A percentile compares a stretch with the other conserved stretches of the same genome.
These are phyloP conservation scores for Saturnia pavonia DNA, from an alignment of 2,888 invertebrate species.

Conservation along the genomic window DNA sequence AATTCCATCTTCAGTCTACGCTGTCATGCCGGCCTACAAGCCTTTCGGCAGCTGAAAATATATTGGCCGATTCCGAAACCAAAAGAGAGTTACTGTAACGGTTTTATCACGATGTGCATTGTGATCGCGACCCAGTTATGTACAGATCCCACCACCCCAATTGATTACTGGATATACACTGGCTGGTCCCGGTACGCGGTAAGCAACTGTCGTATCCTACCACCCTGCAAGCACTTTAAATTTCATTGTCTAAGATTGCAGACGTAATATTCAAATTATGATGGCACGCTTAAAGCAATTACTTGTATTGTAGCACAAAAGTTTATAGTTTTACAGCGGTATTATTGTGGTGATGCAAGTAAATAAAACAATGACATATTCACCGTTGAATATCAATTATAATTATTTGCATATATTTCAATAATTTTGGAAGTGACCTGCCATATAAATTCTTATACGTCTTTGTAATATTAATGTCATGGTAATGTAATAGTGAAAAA, in stretches of 20 bases:
- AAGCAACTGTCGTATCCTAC: too few species aligned
- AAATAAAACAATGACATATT: conserved; percentile 3
- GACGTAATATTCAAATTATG: conserved; percentile 22
- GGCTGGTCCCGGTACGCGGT: too few species aligned
- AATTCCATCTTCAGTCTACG: too few species aligned
- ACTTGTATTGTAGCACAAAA: conserved; percentile 27
- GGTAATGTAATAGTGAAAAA: not conserved
- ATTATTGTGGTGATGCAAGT: conserved; percentile 1
- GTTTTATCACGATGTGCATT: too few species aligned
- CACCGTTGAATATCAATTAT: not conserved
- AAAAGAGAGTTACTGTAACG: too few species aligned
- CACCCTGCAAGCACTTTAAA: too few species aligned
- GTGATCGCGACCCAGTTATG: too few species aligned
- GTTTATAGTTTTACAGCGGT: conserved; percentile 13
- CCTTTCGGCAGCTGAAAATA: too few species aligned
- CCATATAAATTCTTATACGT: not conserved
- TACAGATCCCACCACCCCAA: too few species aligned
- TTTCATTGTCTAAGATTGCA: not conserved
- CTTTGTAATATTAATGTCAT: not conserved
- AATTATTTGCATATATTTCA: conserved; percentile 10
- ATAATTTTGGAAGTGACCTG: conserved; percentile 20
- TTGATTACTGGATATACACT: too few species aligned
- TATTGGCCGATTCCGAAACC: too few species aligned
- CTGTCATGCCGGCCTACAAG: too few species aligned
- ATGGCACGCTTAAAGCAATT: conserved; percentile 31